Percentiles rank a stretch among this genome's conserved stretches.
phyloP scores from a whole-genome alignment of 2,113 vertebrate genomes.

The human region GRCh38 chr18:40761501-40762000 shows the following conservation, averaged over 20 bases:
- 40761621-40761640: neutral
- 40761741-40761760: neutral
- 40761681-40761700: neutral
- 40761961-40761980: neutral
- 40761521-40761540: neutral
- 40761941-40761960: neutral
- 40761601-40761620: neutral
- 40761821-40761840: neutral
- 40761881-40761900: neutral
- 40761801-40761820: neutral
- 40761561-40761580: neutral
- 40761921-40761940: neutral
- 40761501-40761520: neutral
- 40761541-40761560: neutral
- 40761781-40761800: neutral
- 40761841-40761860: neutral
- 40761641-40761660: neutral
- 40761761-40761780: neutral
- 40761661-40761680: neutral
- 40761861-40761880: neutral
- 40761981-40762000: neutral
- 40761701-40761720: neutral
- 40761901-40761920: neutral
- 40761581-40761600: neutral
- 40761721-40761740: neutral